Evolutionary conservation across 1,140 invertebrate genomes (phyloP).

Genomic region (Pseudomyrmex dendroicus): DNA sequence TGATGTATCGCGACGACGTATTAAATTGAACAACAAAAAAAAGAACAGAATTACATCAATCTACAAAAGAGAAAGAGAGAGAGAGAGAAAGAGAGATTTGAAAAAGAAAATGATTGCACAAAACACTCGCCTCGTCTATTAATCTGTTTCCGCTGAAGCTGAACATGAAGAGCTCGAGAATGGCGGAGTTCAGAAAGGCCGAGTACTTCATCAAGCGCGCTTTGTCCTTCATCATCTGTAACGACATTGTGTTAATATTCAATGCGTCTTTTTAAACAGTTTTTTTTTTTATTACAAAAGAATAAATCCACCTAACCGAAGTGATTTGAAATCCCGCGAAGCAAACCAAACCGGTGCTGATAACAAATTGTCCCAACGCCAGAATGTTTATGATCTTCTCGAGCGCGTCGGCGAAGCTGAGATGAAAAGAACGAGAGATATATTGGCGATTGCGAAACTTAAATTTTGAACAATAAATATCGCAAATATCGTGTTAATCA

Average conservation of each 20-base stretch:
- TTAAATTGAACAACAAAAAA: background rate
- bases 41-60: background rate
- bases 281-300: background rate
- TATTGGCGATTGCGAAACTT: no score
- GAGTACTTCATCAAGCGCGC: constrained; percentile 67
- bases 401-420: constrained; percentile 77
- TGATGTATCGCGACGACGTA: background rate
- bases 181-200: constrained; percentile 71
- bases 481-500: no score
- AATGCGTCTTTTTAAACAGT: background rate
- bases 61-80: no score
- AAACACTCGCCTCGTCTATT: constrained; percentile 62
- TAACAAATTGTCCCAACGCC: constrained; percentile 74
- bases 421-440: constrained; percentile 4
- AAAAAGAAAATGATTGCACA: no score
- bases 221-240: constrained; percentile 75
- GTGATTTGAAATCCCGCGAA: constrained; percentile 78
- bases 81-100: no score
- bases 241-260: constrained; percentile 38
- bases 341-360: constrained; percentile 74
- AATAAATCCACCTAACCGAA: constrained; percentile 70
- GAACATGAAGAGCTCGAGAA: constrained; percentile 79
- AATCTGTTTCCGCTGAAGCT: constrained; percentile 76
- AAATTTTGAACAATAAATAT: no score
- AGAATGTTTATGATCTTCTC: constrained; percentile 78